phyloP scores from a whole-genome alignment of 2,797 vertebrate genomes.

The Intellagama lesueurii region DNA sequence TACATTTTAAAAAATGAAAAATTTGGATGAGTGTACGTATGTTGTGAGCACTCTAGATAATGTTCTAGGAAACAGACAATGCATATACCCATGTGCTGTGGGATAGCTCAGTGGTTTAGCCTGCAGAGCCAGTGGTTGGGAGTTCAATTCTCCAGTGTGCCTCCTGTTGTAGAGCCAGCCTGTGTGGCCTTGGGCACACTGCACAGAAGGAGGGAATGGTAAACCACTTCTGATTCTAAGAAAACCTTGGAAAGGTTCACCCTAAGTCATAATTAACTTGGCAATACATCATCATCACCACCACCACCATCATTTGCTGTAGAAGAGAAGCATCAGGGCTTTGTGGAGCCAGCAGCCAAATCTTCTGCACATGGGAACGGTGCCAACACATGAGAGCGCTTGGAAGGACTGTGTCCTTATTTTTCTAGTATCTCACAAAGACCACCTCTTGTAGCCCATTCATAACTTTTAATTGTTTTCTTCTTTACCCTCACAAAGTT shows the following conservation, averaged over 20 bases:
- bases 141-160: no score
- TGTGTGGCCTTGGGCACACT: no score
- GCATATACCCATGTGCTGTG: neutral
- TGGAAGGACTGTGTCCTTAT: neutral
- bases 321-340: neutral
- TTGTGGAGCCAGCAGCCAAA: neutral
- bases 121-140: no score
- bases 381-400: neutral
- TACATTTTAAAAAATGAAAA: neutral
- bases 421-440: neutral
- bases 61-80: neutral
- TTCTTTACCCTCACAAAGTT: neutral
- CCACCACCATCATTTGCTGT: neutral
- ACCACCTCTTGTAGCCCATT: neutral
- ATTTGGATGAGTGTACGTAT: neutral
- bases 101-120: no score
- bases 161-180: no score
- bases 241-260: no score
- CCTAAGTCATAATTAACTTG: no score
- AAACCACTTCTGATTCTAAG: no score
- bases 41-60: neutral
- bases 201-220: no score
- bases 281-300: no score
- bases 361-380: neutral
- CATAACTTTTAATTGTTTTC: neutral